These are phyloP conservation scores for Axis porcinus DNA, from an alignment of 2,113 vertebrate species.

Conservation along the genomic window DNA sequence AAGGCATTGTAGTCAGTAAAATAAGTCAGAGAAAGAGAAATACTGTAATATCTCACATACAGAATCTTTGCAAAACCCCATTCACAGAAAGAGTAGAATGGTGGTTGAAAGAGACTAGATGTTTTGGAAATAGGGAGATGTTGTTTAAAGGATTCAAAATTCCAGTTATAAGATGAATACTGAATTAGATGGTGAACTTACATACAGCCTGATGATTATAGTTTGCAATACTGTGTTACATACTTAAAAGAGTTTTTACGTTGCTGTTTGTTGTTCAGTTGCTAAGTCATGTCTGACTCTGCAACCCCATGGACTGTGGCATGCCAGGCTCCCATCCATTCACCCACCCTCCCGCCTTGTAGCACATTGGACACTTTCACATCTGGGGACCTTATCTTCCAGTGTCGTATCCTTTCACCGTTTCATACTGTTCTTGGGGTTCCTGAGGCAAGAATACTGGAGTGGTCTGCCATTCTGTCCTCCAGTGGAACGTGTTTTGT, in stretches of 20 bases:
- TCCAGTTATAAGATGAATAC: not conserved
- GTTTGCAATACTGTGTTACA: not conserved
- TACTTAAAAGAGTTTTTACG: not conserved
- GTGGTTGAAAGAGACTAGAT: not conserved
- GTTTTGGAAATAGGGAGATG: not conserved
- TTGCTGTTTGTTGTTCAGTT: not conserved
- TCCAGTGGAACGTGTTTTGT: not conserved
- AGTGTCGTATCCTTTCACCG: not conserved
- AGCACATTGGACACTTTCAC: not conserved
- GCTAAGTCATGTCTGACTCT: not conserved
- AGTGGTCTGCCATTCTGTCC: not conserved
- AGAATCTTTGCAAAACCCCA: not conserved
- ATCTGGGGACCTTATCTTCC: not conserved
- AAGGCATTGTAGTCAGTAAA: not conserved
- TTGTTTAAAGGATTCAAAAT: not conserved
- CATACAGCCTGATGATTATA: not conserved
- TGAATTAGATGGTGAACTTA: not conserved
- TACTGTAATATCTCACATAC: not conserved
- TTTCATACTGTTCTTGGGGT: not conserved
- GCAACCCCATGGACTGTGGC: not conserved
- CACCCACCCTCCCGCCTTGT: not conserved
- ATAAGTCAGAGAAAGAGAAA: not conserved
- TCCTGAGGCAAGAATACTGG: not conserved
- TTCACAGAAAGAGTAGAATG: not conserved
- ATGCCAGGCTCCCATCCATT: not conserved